Evolutionary conservation across 2,797 vertebrate genomes (phyloP), one percentile per base, ranked within the genome.

Genomic region (Hydrophis major): DNA sequence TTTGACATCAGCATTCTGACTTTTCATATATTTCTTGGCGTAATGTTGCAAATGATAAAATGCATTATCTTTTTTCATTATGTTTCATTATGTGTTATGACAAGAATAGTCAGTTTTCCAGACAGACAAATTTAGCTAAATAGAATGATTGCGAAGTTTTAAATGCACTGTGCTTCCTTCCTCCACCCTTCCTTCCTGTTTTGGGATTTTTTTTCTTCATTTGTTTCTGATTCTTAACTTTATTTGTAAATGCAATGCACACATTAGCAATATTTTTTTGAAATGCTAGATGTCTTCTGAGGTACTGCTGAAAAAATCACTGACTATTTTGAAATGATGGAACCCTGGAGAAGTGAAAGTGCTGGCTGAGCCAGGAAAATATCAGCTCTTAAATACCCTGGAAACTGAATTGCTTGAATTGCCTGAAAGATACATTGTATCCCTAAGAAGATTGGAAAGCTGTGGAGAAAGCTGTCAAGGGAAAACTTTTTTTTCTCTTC

Each of bases 221-320:
- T 20, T 78, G 16, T 4, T 42, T 32, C 32, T 6, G n/a, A 10
- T 78, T 42, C 3, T 4, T 37, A 37, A 37, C 32, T 7, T 74
- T 18, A 69, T 69, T 69, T 69, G n/a, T 18, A 32, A 16, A 69
- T 69, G 16, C 3, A 32, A 4, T 74, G 14, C 2, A 37, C 16
- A 8, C 0, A 0, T 37, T 74, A 37, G 16, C 2, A 10, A 3
- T 42, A 8, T 7, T 20, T 37, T 60, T 20, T 20, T 37, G 32
- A 78, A 78, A 22, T 37, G 28, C 32, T 37, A 74, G 6, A 20
- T 37, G 69, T 20, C 6, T 20, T 74, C 69, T 37, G 16, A 74
- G 16, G 1, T 18, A 69, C 13, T 0, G 5, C 14, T 32, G 16
- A 83, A 6, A 32, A 57, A 14, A 78, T 11, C 69, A 56, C 16